Conservation (phyloP, 1,140 invertebrate species). For the Saxidomus purpurata region DNA sequence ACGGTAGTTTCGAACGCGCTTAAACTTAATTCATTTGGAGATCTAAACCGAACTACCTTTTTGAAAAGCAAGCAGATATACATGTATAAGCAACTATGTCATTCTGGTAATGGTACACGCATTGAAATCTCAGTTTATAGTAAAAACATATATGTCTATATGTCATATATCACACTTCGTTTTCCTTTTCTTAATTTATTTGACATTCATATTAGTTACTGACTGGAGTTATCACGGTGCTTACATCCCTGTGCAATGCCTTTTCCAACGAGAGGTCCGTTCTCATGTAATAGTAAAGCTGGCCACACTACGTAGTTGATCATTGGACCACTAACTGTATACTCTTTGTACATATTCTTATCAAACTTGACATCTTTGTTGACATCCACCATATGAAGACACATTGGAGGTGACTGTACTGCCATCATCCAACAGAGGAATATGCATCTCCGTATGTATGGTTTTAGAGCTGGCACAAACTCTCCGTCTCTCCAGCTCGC, state of each 20-base stretch:
- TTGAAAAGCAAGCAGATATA: too few species aligned
- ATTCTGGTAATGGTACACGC: too few species aligned
- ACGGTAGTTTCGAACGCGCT: too few species aligned
- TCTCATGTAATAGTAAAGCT: conserved; percentile 3
- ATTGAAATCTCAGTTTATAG: too few species aligned
- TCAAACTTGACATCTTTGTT: background rate
- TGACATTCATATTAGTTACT: too few species aligned
- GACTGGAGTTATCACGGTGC: too few species aligned
- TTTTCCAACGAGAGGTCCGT: background rate
- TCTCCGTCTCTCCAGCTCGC: background rate
- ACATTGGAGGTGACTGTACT: conserved; percentile 34
- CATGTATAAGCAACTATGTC: too few species aligned
- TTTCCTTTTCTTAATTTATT: too few species aligned
- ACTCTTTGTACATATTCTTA: conserved; percentile 29
- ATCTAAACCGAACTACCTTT: too few species aligned
- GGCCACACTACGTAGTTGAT: conserved; percentile 26
- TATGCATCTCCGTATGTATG: conserved; percentile 22
- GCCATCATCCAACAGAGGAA: conserved; percentile 43
- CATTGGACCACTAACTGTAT: background rate
- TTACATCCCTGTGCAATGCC: conserved; percentile 38
- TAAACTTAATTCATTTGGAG: too few species aligned
- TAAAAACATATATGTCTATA: too few species aligned
- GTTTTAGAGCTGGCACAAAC: background rate
- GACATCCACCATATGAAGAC: background rate
- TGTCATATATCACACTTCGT: too few species aligned